phyloP scores from a whole-genome alignment of 2,888 invertebrate genomes.

The Amphimallon solstitiale region DNA sequence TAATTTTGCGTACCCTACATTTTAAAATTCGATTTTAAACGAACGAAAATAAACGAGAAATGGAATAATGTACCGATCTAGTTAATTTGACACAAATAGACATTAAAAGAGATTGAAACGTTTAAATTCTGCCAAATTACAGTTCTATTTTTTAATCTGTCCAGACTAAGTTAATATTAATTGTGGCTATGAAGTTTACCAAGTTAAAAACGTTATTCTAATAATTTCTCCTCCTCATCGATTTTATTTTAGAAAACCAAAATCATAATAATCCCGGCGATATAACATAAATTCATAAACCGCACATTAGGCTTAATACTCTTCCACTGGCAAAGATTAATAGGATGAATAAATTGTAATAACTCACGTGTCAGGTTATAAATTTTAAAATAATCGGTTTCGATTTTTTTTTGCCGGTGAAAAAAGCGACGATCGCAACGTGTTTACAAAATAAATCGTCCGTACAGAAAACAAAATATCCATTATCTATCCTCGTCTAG shows the following conservation, averaged over 20 bases:
- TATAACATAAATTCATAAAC: conserved; percentile 5
- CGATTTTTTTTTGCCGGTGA: conserved; percentile 20
- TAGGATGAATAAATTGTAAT: conserved; percentile 27
- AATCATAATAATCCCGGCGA: not conserved
- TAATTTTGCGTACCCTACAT: too few species aligned
- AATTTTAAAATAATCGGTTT: conserved; percentile 31
- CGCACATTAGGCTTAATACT: not conserved
- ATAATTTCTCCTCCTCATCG: not conserved
- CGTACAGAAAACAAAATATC: conserved; percentile 30
- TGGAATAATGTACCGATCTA: not conserved
- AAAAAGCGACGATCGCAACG: not conserved
- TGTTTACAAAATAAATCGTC: conserved; percentile 35
- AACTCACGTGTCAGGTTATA: conserved; percentile 23
- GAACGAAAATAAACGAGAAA: too few species aligned
- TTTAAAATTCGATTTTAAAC: too few species aligned
- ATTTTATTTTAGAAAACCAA: too few species aligned
- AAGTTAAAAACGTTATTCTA: conserved; percentile 2
- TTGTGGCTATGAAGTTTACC: not conserved
- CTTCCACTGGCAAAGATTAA: conserved; percentile 23
- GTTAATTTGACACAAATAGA: not conserved
- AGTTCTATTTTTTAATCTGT: conserved; percentile 18
- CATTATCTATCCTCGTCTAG: not conserved
- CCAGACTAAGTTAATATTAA: conserved; percentile 21
- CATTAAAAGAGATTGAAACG: not conserved
- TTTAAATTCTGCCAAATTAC: conserved; percentile 13